These are phyloP conservation scores for Odocoileus hemionus DNA, from an alignment of 2,113 vertebrate genomes.

Conservation along the genomic window DNA sequence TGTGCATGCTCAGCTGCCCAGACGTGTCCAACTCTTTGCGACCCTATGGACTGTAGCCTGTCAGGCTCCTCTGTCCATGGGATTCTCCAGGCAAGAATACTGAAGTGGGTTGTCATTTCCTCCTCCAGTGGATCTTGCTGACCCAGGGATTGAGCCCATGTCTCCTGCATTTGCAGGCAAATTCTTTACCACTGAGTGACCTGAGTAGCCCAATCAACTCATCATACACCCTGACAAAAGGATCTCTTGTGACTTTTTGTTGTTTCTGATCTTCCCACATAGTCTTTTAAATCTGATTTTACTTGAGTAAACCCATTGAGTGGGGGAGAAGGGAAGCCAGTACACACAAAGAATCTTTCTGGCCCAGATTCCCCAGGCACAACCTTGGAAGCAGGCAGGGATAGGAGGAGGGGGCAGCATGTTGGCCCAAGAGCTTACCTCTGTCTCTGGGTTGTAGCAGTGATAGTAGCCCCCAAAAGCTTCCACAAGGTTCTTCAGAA, in stretches of 20 bases:
- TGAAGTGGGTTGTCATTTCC: neutral
- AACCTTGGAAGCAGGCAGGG: neutral
- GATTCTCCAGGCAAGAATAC: neutral
- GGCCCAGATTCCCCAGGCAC: neutral
- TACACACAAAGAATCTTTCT: accelerated
- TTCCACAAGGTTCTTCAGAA: slow-evolving; percentile 79
- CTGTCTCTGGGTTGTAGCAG: slow-evolving; percentile 75
- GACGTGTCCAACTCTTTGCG: neutral
- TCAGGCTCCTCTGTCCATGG: neutral
- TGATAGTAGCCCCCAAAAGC: slow-evolving; percentile 80
- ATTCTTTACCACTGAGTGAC: neutral
- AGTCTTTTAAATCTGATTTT: neutral
- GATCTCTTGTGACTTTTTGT: neutral
- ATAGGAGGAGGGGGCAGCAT: accelerated
- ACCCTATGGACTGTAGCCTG: neutral
- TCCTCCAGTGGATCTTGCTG: neutral
- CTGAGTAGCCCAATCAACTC: neutral
- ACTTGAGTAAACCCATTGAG: neutral
- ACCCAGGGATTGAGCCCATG: neutral
- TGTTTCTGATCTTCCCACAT: neutral
- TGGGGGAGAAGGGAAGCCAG: accelerated
- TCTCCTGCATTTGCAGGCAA: neutral
- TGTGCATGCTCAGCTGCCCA: neutral
- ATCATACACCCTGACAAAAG: too few species aligned
- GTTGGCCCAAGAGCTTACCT: slow-evolving; percentile 73